Conservation (phyloP, 2,113 vertebrate species). For the Progne subis region DNA sequence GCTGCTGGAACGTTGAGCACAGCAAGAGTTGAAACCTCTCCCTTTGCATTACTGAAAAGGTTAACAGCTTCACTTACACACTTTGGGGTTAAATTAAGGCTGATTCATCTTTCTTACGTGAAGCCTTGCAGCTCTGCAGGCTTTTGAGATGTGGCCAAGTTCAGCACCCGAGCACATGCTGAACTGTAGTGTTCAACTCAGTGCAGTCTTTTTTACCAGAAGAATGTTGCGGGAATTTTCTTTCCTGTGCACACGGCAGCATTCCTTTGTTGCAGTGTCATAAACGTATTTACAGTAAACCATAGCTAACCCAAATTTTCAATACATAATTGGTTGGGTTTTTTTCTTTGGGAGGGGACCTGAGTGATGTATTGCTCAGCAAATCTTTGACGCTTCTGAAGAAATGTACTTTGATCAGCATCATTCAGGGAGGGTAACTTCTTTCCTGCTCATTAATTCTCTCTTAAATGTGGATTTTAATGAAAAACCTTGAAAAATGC, state of each 20-base stretch:
- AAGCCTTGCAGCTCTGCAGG: not conserved
- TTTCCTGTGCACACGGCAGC: not conserved
- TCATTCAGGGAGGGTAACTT: not conserved
- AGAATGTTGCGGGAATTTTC: not conserved
- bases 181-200: not conserved
- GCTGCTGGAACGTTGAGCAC: not conserved
- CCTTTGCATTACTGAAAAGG: not conserved
- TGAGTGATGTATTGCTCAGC: not conserved
- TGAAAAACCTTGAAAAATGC: constrained; percentile 33
- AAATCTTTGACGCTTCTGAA: not conserved
- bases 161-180: not conserved
- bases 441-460: not conserved
- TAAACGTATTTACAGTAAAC: not conserved
- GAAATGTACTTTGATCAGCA: not conserved
- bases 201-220: not conserved
- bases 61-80: not conserved
- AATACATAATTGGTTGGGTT: not conserved
- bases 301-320: not conserved
- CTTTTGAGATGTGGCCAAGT: not conserved
- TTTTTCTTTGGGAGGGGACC: not conserved
- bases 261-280: not conserved
- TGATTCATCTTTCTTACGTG: not conserved
- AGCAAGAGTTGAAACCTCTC: not conserved
- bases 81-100: not conserved
- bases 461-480: not conserved